Evolutionary conservation across 1,140 invertebrate genomes (phyloP).

Genomic region (Hycleus phaleratus): DNA sequence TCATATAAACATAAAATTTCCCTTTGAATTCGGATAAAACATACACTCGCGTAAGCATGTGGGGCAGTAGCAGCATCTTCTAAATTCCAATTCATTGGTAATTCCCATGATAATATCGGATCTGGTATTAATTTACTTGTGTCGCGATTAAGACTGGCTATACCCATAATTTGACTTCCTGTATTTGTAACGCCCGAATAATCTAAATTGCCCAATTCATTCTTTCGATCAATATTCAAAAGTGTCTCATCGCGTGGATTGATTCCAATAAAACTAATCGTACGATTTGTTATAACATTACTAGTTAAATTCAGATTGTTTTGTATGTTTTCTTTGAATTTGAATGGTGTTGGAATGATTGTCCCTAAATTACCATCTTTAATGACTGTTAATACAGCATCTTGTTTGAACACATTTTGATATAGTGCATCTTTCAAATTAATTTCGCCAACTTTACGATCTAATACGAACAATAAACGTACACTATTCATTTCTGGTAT

Average conservation of each 20-base stretch:
- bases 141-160: conserved; percentile 31
- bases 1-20: not conserved
- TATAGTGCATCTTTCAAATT: conserved; percentile 13
- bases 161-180: conserved; percentile 30
- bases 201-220: conserved; percentile 35
- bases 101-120: conserved; percentile 43
- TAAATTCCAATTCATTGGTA: conserved; percentile 51
- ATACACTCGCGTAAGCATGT: conserved; percentile 50
- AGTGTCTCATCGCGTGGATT: conserved; percentile 36
- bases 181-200: conserved; percentile 29
- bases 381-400: conserved; percentile 25
- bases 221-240: conserved; percentile 19
- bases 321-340: conserved; percentile 25
- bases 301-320: conserved; percentile 8
- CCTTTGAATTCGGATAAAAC: conserved; percentile 11
- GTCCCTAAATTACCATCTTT: conserved; percentile 27
- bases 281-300: conserved; percentile 22
- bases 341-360: conserved; percentile 25
- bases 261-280: conserved; percentile 31
- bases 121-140: conserved; percentile 30
- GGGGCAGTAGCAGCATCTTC: conserved; percentile 56
- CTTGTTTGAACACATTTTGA: conserved; percentile 23
- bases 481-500: conserved; percentile 22
- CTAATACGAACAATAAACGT: conserved; percentile 30
- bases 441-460: conserved; percentile 26